Conservation (phyloP, 1,140 invertebrate genomes). For the Wasmannia auropunctata region DNA sequence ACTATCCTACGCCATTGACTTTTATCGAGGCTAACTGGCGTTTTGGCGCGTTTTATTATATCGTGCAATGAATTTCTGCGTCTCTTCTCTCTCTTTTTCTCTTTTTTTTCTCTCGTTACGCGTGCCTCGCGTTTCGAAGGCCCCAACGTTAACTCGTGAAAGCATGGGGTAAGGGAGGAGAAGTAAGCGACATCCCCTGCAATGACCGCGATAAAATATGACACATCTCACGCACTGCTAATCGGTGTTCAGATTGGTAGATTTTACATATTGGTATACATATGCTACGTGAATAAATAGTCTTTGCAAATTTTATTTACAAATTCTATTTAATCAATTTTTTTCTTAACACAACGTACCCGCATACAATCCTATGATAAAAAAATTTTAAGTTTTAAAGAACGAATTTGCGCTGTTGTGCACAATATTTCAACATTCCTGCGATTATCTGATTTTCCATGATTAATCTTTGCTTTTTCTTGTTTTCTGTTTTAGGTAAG, state of each 20-base stretch:
- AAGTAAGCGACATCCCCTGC: constrained; percentile 35
- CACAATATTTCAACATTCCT: not conserved
- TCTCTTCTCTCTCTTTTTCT: not conserved
- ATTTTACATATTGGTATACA: not conserved
- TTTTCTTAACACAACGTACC: not conserved
- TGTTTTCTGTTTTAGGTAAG: constrained; percentile 76
- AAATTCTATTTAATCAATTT: constrained; percentile 8
- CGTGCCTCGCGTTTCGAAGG: constrained; percentile 72
- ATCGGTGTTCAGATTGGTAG: not conserved
- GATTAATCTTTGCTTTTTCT: constrained; percentile 30
- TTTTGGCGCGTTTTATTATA: constrained; percentile 78
- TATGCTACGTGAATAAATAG: not conserved
- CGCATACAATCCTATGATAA: not conserved
- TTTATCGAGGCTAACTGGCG: constrained; percentile 73
- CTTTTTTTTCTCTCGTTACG: constrained; percentile 56
- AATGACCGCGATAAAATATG: constrained; percentile 79
- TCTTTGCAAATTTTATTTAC: not conserved
- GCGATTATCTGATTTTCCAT: constrained; percentile 42
- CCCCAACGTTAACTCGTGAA: constrained; percentile 50
- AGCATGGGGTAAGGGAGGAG: not conserved
- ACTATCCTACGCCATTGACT: constrained; percentile 61
- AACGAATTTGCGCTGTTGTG: not conserved
- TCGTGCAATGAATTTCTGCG: constrained; percentile 74
- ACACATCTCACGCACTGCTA: constrained; percentile 58
- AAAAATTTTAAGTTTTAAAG: not conserved